These are phyloP conservation scores for Drosophila guanche DNA, from an alignment of 1,140 invertebrate species.

Conservation along the genomic window DNA sequence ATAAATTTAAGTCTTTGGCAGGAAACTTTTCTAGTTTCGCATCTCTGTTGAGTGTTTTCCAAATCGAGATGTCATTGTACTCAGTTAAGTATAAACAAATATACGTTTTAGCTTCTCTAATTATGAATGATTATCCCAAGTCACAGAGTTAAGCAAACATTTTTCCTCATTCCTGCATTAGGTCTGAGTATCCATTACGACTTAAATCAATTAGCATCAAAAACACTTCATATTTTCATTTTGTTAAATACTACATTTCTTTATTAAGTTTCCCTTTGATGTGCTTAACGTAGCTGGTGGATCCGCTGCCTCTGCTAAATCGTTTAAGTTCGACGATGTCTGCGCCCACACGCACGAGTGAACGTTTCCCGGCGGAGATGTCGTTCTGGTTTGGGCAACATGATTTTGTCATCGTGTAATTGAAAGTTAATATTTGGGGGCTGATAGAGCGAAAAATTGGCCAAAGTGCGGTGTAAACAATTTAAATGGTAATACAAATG, in stretches of 20 bases:
- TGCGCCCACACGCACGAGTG: constrained; percentile 40
- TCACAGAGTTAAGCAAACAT: constrained; percentile 12
- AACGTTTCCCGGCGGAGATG: background rate
- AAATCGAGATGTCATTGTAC: background rate
- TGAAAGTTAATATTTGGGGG: constrained; percentile 63
- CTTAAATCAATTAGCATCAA: constrained; percentile 35
- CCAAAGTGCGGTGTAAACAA: constrained; percentile 49
- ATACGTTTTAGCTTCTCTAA: constrained; percentile 6
- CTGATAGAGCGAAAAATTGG: constrained; percentile 44
- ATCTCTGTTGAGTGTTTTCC: no score
- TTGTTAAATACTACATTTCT: constrained; percentile 39
- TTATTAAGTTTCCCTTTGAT: constrained; percentile 38
- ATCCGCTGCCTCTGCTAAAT: background rate
- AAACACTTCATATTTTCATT: constrained; percentile 19
- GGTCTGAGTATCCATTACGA: constrained; percentile 6
- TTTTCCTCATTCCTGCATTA: background rate
- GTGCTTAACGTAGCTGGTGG: background rate
- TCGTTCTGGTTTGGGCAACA: constrained; percentile 8
- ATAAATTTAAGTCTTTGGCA: no score
- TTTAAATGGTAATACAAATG: constrained; percentile 46
- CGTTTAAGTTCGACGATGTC: constrained; percentile 10
- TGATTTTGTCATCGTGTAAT: constrained; percentile 60
- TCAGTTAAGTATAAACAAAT: constrained; percentile 15
- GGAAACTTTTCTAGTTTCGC: no score
- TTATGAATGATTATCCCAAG: constrained; percentile 18